Evolutionary conservation across 1,140 invertebrate genomes (phyloP).

Genomic region (Procambarus virginalis): DNA sequence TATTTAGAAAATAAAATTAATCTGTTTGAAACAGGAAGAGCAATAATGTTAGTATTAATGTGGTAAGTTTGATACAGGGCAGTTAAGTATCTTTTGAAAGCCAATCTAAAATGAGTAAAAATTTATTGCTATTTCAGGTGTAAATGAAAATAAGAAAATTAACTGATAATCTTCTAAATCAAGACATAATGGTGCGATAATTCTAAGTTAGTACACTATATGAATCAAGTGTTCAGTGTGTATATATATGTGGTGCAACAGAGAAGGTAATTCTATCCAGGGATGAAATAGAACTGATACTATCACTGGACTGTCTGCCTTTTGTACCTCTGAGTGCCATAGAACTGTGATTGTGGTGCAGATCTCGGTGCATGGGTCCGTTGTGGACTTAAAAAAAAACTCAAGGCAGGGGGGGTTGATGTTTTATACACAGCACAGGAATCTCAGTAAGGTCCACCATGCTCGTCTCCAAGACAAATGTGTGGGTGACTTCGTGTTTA

Average conservation of each 20-base stretch:
- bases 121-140: not conserved
- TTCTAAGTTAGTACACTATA: slow-evolving; percentile 5
- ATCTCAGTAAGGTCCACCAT: slow-evolving; percentile 41
- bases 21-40: slow-evolving; percentile 43
- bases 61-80: slow-evolving; percentile 35
- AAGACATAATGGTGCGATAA: slow-evolving; percentile 22
- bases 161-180: slow-evolving; percentile 23
- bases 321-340: slow-evolving; percentile 55
- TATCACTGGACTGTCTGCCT: slow-evolving; percentile 49
- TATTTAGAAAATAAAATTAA: slow-evolving; percentile 32
- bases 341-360: slow-evolving; percentile 63
- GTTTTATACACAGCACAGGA: slow-evolving; percentile 51
- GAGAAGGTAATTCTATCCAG: slow-evolving; percentile 38
- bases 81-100: slow-evolving; percentile 21
- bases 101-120: slow-evolving; percentile 4
- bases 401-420: slow-evolving; percentile 37
- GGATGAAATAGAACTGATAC: slow-evolving; percentile 14
- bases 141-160: not conserved
- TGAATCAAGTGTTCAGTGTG: slow-evolving; percentile 29
- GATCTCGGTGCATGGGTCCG: slow-evolving; percentile 37
- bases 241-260: slow-evolving; percentile 19
- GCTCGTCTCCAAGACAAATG: slow-evolving; percentile 59
- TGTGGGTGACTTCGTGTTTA: slow-evolving; percentile 55
- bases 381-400: slow-evolving; percentile 38
- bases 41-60: slow-evolving; percentile 61